Base-by-base conservation (phyloP, 2,888 invertebrate species). In the Pristionchus entomophagus region DNA sequence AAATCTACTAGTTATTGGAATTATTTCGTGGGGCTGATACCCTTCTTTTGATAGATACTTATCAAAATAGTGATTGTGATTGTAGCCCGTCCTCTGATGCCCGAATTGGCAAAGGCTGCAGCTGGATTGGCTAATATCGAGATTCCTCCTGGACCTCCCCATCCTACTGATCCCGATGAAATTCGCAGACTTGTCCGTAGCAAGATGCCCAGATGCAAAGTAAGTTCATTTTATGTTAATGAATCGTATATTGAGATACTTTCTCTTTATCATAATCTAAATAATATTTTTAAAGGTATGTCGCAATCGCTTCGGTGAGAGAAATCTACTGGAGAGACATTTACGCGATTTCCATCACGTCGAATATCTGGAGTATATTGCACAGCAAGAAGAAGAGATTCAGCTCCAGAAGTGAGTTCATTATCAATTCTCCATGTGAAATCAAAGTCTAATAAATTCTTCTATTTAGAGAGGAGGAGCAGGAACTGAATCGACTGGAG, bases 301-400 rank as follows among this genome's bases (percentile, higher is more conserved):
- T 86, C 91, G 91, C 51, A 93, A 92, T 89, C 91, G 93, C 6
- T 93, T 92, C 85, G 89, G 92, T n/a, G 93, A 93, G 65, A 88
- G 90, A 77, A 89, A 92, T 85, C 81, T 93, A 5, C 88, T 92
- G 59, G 93, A 93, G 86, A 81, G 91, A 32, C 93, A 93, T 89
- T 88, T 93, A 69, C 87, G 92, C 2, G 92, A 92, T 69, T 85
- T 87, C 12, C 93, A 93, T 86, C 92, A 91, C 51, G 89, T 90
- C 14, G 92, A 91, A n/a, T 92, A 93, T 86, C 86, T 89, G 2
- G 89, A 87, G 12, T 93, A 92, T 87, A 86, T 93, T 65, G 91
- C 89, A n/a, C 88, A 92, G 62, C 93, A 93, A 87, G 92, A 91
- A 82, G 88, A 90, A 56, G 92, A 92, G 45, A 92, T 92, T 86